Evolutionary conservation across 2,797 vertebrate species (phyloP).

Genomic region (Acanthornis magna): DNA sequence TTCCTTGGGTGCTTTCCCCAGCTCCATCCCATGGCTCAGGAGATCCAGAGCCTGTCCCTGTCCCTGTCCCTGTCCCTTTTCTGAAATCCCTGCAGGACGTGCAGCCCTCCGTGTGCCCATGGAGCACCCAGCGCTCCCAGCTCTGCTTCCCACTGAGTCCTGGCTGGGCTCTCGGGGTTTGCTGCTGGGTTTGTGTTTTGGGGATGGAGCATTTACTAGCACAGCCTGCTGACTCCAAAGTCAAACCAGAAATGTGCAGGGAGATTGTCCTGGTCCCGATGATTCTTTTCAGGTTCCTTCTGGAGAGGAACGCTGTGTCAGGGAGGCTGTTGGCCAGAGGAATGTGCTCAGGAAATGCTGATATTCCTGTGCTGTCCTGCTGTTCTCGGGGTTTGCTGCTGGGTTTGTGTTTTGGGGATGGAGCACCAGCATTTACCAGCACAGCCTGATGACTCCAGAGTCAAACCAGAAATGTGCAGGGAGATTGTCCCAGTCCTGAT

Average conservation of each 20-base stretch:
- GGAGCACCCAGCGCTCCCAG: not conserved
- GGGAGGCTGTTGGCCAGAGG: not conserved
- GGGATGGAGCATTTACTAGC: not conserved
- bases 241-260: not conserved
- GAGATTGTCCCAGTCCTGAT: accelerated
- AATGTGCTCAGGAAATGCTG: not conserved
- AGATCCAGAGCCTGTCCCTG: not conserved
- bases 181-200: not conserved
- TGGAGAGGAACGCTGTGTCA: not conserved
- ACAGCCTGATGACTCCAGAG: not conserved
- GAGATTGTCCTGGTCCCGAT: accelerated
- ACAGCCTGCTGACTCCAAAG: not conserved
- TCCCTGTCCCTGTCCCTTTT: not conserved
- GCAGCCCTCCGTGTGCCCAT: no score
- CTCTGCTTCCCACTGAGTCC: not conserved
- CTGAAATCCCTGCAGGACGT: not conserved
- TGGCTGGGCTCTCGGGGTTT: not conserved
- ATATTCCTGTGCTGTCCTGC: accelerated
- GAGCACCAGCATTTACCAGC: not conserved
- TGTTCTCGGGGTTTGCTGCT: no score
- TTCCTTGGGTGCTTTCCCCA: not conserved
- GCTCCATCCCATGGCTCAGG: not conserved
- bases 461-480: not conserved
- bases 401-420: no score
- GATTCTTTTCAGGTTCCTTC: not conserved